These are phyloP conservation scores for Psittacula cyanocephala DNA, from an alignment of 2,113 vertebrate species.

Conservation along the genomic window DNA sequence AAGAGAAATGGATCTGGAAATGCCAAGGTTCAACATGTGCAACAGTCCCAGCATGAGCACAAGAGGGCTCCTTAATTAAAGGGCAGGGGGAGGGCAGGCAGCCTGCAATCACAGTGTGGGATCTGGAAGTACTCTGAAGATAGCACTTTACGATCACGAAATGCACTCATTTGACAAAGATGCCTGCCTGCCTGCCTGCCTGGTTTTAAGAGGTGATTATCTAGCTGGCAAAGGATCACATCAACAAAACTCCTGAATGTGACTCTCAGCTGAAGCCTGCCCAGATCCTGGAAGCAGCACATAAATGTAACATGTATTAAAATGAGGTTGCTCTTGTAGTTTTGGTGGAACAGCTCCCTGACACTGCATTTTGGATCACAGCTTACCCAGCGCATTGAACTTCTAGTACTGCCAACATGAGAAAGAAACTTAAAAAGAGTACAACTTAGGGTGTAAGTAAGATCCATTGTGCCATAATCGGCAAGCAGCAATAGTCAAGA, in stretches of 20 bases:
- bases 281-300: background rate
- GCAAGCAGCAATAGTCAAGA: background rate
- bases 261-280: background rate
- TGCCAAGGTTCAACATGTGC: background rate
- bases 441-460: background rate
- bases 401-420: background rate
- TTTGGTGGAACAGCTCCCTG: background rate
- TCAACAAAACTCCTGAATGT: background rate
- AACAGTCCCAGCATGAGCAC: background rate
- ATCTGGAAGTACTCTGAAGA: background rate
- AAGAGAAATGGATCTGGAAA: slow-evolving; percentile 6
- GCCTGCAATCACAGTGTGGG: slow-evolving; percentile 1
- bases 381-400: background rate
- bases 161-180: background rate
- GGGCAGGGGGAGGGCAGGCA: background rate
- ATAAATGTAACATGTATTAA: background rate
- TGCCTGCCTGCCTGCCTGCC: background rate
- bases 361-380: background rate
- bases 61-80: slow-evolving; percentile 30
- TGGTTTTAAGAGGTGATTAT: background rate
- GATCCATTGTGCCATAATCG: background rate
- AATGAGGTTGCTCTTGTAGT: background rate
- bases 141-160: background rate
- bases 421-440: background rate
- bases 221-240: background rate